Base-by-base conservation (phyloP, 2,797 vertebrate genomes). In the Siniperca scherzeri region DNA sequence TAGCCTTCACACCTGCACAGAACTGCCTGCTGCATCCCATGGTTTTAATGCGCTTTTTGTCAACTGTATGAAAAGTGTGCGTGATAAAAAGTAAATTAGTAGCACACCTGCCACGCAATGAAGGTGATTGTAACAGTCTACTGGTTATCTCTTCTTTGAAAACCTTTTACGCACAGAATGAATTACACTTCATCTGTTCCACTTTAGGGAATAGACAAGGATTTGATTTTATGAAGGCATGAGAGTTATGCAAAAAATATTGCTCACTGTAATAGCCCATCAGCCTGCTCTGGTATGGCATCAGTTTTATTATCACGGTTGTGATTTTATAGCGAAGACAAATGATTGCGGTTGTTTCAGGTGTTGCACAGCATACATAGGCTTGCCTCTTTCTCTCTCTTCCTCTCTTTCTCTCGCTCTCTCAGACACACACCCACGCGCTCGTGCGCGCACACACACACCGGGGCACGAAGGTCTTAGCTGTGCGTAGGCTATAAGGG, bases 341-440 rank as follows among this genome's bases (percentile, higher is more conserved):
- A 92, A 94, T 93, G 84, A 90, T 87, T 92, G 94, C 92, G 84
- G 91, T 71, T 88, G 75, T 90, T 89, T 85, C 78, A 92, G 84
- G 81, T 91, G 75, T 92, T 92, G 77, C 82, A 80, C 87, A 70
- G 80, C 42, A 67, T 22, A 17, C 36, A n/a, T 30, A 25, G 33
- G 22, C 7, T 33, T 66, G 1, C 1, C 42, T 16, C 70, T 38
- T 62, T 61, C 69, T 44, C 57, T 36, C 56, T 25, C 57, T 60
- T 25, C 19, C 67, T 44, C 56, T 25, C 57, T 60, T 25, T 14
- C 67, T 44, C 60, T 53, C 30, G 30, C 38, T 61, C 60, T 56
- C 21, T 42, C 19, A 48, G 52, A 56, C 74, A 2, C 57, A 42
- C 77, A 48, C 77, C 19, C 17, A 14, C 27, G 6, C 71, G 2